Percentiles rank a stretch among this genome's conserved stretches.
These are phyloP conservation scores for Salpingus planirostris DNA, from an alignment of 2,888 invertebrate genomes.

Conservation along the genomic window DNA sequence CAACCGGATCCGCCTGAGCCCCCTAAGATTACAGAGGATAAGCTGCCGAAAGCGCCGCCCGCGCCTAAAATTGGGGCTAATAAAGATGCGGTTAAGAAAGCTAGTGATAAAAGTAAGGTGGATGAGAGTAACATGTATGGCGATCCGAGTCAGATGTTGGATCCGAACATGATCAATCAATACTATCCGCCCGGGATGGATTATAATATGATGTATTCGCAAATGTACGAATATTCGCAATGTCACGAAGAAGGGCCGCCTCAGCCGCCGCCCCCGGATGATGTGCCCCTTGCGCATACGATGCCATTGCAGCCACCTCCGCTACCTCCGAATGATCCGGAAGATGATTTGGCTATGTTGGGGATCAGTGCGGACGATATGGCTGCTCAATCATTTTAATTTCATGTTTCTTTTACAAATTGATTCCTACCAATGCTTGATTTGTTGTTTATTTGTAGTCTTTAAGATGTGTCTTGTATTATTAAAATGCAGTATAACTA, in stretches of 20 bases:
- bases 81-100: slow-evolving; percentile 15
- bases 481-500: no score
- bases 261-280: slow-evolving; percentile 17
- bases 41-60: slow-evolving; percentile 19
- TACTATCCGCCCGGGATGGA: slow-evolving; percentile 28
- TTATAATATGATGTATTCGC: slow-evolving; percentile 32
- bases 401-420: no score
- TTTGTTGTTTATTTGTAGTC: no score
- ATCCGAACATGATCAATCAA: slow-evolving; percentile 25
- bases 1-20: slow-evolving; percentile 30
- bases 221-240: slow-evolving; percentile 31
- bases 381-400: slow-evolving; percentile 45
- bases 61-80: slow-evolving; percentile 17
- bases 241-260: slow-evolving; percentile 14
- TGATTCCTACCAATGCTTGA: no score
- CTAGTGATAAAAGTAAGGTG: slow-evolving; percentile 30
- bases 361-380: slow-evolving; percentile 79
- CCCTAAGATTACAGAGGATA: slow-evolving; percentile 25
- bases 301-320: slow-evolving; percentile 39
- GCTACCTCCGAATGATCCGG: slow-evolving; percentile 43
- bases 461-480: no score
- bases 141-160: slow-evolving; percentile 20
- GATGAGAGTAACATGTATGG: no score
- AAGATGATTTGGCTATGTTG: slow-evolving; percentile 72
- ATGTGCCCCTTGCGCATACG: slow-evolving; percentile 31